A percentile compares a stretch with the other conserved stretches of the same genome.
Evolutionary conservation across 30 jellyfish, hydroid and myxozoan genomes (phyloP).

Genomic region (Sanderia malayensis): DNA sequence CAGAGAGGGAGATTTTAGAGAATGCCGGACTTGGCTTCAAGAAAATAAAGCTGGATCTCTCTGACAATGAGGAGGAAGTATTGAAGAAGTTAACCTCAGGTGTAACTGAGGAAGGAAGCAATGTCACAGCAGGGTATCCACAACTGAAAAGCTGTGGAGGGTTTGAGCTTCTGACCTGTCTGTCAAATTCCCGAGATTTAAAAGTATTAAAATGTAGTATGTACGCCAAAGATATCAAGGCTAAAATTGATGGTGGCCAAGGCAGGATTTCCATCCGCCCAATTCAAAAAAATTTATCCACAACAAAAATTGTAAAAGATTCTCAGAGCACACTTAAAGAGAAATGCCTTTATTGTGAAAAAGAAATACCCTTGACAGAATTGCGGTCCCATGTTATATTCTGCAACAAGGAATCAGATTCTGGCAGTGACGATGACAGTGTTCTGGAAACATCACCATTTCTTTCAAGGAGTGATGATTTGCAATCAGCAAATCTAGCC

Average conservation of each 20-base stretch:
- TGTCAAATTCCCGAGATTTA: conserved; percentile 21
- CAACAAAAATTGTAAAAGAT: neutral
- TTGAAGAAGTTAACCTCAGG: conserved; percentile 15
- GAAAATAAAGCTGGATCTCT: conserved; percentile 14
- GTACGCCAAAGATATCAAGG: conserved; percentile 32
- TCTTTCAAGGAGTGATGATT: neutral
- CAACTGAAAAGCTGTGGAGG: conserved; percentile 34
- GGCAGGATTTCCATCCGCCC: conserved; percentile 30
- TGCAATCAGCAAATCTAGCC: too few relatives aligned
- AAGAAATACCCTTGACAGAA: neutral
- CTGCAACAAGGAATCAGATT: neutral
- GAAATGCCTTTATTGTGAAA: conserved; percentile 1
- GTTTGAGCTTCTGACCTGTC: conserved; percentile 32
- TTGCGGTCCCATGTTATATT: neutral
- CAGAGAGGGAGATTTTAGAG: conserved; percentile 16
- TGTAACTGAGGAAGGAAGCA: conserved; percentile 3
- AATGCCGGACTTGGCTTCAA: conserved; percentile 24
- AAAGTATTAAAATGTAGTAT: conserved; percentile 4
- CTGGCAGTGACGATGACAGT: neutral
- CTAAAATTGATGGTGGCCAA: conserved; percentile 39
- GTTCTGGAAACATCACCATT: conserved; percentile 1
- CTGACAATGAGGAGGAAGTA: conserved; percentile 27
- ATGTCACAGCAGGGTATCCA: conserved; percentile 18
- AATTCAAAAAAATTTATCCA: conserved; percentile 10
- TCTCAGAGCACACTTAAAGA: conserved; percentile 6